phyloP scores from a whole-genome alignment of 2,888 invertebrate species.

The Polia nebulosa region DNA sequence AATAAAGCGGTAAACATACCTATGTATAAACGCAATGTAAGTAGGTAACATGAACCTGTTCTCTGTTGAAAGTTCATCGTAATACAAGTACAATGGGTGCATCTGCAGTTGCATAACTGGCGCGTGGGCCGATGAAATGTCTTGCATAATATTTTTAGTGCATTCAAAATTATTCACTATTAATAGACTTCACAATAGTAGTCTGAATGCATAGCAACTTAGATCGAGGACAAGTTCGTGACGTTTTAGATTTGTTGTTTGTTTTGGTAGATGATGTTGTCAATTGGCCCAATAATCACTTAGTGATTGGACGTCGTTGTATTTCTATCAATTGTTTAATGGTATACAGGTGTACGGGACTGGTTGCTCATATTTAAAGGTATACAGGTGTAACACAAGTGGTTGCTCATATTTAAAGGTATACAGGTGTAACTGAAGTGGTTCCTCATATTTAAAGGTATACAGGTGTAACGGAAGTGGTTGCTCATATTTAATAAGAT shows the following conservation, averaged over 20 bases:
- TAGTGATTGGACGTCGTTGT: too few relatives aligned
- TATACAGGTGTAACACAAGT: too few relatives aligned
- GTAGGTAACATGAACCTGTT: conserved; percentile 53
- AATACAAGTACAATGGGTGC: conserved; percentile 57
- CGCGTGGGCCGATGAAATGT: conserved; percentile 25
- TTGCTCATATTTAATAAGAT: too few relatives aligned
- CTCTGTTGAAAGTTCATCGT: conserved; percentile 55
- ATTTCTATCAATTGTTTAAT: too few relatives aligned
- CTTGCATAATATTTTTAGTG: conserved; percentile 47
- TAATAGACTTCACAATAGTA: background rate
- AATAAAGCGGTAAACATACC: background rate
- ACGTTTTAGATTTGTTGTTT: background rate
- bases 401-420: too few relatives aligned
- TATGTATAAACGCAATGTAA: background rate
- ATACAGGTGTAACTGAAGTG: too few relatives aligned
- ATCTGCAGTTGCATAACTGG: conserved; percentile 37
- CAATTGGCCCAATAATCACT: too few relatives aligned
- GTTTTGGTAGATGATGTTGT: too few relatives aligned
- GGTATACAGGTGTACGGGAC: too few relatives aligned
- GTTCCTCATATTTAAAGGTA: too few relatives aligned
- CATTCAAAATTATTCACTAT: conserved; percentile 24
- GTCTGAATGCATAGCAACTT: conserved; percentile 8
- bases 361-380: too few relatives aligned
- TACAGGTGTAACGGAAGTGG: too few relatives aligned
- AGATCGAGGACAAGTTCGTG: conserved; percentile 37